These are phyloP conservation scores for Gavia stellata DNA, from an alignment of 2,113 vertebrate genomes.

Conservation along the genomic window DNA sequence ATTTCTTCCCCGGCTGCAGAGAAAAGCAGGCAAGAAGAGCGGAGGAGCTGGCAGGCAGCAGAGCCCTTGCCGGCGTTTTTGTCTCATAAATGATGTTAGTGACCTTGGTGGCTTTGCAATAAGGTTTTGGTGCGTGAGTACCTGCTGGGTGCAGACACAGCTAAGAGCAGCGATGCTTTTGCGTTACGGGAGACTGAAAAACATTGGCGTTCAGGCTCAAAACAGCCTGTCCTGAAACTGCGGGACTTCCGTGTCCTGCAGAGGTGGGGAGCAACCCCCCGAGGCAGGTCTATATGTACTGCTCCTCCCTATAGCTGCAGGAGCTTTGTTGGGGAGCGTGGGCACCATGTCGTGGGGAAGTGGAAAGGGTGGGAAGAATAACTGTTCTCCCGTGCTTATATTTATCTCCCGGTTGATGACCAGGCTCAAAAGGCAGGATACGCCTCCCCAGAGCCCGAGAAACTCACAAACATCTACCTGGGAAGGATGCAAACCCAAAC, in stretches of 20 bases:
- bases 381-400: background rate
- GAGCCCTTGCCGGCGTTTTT: background rate
- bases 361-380: background rate
- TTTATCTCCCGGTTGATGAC: background rate
- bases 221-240: background rate
- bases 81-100: background rate
- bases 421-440: constrained; percentile 11
- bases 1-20: background rate
- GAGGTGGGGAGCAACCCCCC: background rate
- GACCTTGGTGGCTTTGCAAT: background rate
- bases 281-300: accelerated
- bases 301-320: background rate
- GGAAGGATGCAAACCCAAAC: background rate
- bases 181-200: background rate
- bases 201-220: background rate
- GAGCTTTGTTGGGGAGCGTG: background rate
- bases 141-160: background rate
- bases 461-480: constrained; percentile 1
- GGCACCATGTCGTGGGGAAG: background rate
- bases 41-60: background rate
- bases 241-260: background rate
- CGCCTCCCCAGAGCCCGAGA: background rate
- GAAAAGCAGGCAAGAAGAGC: background rate
- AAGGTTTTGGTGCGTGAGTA: background rate
- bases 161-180: background rate